phyloP scores from a whole-genome alignment of 2,888 invertebrate genomes.

The Hypena proboscidalis region DNA sequence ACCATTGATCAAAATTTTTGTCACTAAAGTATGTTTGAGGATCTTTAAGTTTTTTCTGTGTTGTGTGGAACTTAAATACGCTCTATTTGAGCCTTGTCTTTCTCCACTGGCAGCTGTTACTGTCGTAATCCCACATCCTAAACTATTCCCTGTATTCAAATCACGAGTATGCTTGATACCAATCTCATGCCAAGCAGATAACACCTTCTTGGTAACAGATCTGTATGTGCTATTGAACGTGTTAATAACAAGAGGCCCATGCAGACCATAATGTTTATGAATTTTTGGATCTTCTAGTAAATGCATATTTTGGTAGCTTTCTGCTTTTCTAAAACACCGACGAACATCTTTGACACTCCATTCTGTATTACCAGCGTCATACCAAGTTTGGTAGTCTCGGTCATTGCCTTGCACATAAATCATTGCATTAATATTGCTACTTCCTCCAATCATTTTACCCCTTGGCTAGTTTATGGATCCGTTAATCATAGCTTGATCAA shows the following conservation, averaged over 20 bases:
- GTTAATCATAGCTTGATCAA: slow-evolving; percentile 86
- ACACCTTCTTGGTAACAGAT: slow-evolving; percentile 52
- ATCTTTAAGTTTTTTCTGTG: slow-evolving; percentile 51
- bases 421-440: slow-evolving; percentile 84
- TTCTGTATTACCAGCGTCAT: slow-evolving; percentile 76
- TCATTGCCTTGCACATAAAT: slow-evolving; percentile 81
- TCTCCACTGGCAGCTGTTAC: slow-evolving; percentile 75
- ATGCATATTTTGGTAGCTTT: slow-evolving; percentile 65
- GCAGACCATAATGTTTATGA: slow-evolving; percentile 58
- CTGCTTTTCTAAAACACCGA: slow-evolving; percentile 77
- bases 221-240: slow-evolving; percentile 72
- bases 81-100: slow-evolving; percentile 85
- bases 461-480: slow-evolving; percentile 78
- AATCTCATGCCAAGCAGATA: slow-evolving; percentile 70
- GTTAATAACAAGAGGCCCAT: slow-evolving; percentile 75
- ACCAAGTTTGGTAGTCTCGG: slow-evolving; percentile 83
- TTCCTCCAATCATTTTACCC: slow-evolving; percentile 87
- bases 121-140: slow-evolving; percentile 78
- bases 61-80: slow-evolving; percentile 65
- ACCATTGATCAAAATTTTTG: slow-evolving; percentile 21
- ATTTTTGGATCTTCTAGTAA: slow-evolving; percentile 42
- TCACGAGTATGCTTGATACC: slow-evolving; percentile 69
- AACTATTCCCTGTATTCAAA: slow-evolving; percentile 66
- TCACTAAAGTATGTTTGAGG: slow-evolving; percentile 50
- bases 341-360: slow-evolving; percentile 83